These are phyloP conservation scores for Harpalus rufipes DNA, from an alignment of 2,888 invertebrate species.

Conservation along the genomic window DNA sequence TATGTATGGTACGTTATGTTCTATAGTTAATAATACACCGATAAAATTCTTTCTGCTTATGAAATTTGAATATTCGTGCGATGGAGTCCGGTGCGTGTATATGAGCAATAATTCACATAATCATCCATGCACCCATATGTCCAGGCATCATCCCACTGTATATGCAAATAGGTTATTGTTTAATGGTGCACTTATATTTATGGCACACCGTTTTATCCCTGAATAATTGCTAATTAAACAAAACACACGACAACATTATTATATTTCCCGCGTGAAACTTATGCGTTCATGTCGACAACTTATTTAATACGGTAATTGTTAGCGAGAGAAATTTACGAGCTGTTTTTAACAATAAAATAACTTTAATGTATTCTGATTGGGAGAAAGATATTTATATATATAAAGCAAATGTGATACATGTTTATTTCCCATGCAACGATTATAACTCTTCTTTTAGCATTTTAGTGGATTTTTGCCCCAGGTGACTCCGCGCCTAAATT, in stretches of 20 bases:
- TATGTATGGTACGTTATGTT: neutral
- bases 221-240: conserved; percentile 64
- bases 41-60: conserved; percentile 1
- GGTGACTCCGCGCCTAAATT: conserved; percentile 11
- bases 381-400: conserved; percentile 46
- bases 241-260: conserved; percentile 64
- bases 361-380: conserved; percentile 58
- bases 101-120: conserved; percentile 26
- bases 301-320: conserved; percentile 62
- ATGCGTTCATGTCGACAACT: conserved; percentile 58
- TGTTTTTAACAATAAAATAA: conserved; percentile 58
- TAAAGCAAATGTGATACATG: conserved; percentile 55
- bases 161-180: conserved; percentile 62
- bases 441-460: conserved; percentile 29
- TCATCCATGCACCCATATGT: neutral
- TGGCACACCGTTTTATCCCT: conserved; percentile 55
- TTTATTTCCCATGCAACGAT: conserved; percentile 41
- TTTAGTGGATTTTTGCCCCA: conserved; percentile 33
- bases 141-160: conserved; percentile 34
- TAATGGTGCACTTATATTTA: conserved; percentile 59
- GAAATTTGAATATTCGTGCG: conserved; percentile 33
- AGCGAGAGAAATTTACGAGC: conserved; percentile 46
- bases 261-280: conserved; percentile 60
- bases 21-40: conserved; percentile 8
- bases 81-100: conserved; percentile 16